phyloP scores from a whole-genome alignment of 1,140 invertebrate genomes.

The Drosophila obscura region DNA sequence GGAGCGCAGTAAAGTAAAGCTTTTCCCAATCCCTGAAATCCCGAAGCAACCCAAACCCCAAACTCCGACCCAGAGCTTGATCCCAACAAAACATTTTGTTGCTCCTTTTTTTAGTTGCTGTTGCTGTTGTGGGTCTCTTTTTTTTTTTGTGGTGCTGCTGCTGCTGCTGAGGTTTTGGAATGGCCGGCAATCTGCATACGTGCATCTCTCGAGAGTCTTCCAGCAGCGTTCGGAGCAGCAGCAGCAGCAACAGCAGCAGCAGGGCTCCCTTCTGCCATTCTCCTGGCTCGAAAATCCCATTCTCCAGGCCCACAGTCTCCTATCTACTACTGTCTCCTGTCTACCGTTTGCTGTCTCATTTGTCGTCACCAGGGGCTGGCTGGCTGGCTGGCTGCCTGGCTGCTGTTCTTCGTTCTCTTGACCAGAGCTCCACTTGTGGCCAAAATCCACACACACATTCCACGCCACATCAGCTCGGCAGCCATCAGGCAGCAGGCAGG shows the following conservation, averaged over 20 bases:
- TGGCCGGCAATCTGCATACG: conserved; percentile 80
- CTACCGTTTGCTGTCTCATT: conserved; percentile 38
- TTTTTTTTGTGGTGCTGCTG: conserved; percentile 16
- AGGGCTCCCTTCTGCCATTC: conserved; percentile 47
- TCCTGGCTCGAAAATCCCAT: conserved; percentile 11
- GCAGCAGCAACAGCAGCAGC: neutral
- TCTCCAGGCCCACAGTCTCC: conserved; percentile 34
- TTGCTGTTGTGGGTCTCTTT: neutral
- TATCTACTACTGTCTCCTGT: conserved; percentile 45
- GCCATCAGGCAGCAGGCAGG: no score
- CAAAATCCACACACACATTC: conserved; percentile 16
- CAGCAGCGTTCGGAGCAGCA: neutral
- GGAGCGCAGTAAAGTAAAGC: conserved; percentile 13
- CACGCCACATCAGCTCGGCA: conserved; percentile 9
- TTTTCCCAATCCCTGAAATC: conserved; percentile 33
- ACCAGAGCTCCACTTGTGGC: conserved; percentile 7
- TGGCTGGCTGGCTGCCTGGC: conserved; percentile 4
- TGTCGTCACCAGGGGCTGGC: conserved; percentile 43
- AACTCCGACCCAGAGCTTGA: conserved; percentile 46
- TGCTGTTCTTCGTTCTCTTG: conserved; percentile 31
- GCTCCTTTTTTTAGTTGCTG: neutral
- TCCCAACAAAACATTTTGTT: conserved; percentile 36
- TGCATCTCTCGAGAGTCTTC: conserved; percentile 71
- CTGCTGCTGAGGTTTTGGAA: conserved; percentile 35
- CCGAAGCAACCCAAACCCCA: neutral